Base-by-base conservation (phyloP, 2,113 vertebrate genomes). In the Nymphicus hollandicus region DNA sequence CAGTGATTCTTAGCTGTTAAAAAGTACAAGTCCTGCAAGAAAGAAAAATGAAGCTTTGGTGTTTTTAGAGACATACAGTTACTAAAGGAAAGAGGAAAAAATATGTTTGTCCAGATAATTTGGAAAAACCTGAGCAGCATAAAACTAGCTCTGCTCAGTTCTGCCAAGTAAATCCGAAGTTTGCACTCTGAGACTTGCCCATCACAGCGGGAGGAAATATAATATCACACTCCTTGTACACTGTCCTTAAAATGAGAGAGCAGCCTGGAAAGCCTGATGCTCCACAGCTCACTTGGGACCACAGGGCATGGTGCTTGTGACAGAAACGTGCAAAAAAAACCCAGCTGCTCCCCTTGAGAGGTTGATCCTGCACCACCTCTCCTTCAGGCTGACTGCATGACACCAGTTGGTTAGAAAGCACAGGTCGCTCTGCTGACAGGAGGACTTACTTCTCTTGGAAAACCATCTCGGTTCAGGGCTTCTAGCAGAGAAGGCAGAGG, bases 21-120 rank as follows among this genome's bases (percentile, higher is more conserved):
- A 20, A 61, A 86, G 37, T 28, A 87, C 15, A 43, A 89, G 35
- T 13, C n/a, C 33, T 81, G 55, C 33, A 78, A 71, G 61, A 78
- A 64, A 70, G 24, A 86, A 58, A 79, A 20, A 35, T 0, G 8
- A 74, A 81, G 83, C n/a, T 82, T 63, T 27, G 27, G 31, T 12
- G 17, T 86, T 89, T 39, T 89, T 39, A 35, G 29, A 82, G 52
- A 87, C 0, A 1, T 22, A 65, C 5, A 44, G 11, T 17, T 81
- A 81, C 14, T 61, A 92, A 93, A 71, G 23, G 43, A 81, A 88
- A 39, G 83, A 74, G 17, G 41, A 63, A 94, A 94, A 93, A 81
- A 27, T 16, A 66, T 2, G 16, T 81, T 94, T 88, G 71, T 92
- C 39, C 35, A 58, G 50, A 7, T 89, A 66, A 88, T 71, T 12